Evolutionary conservation across 2,113 vertebrate species (phyloP).

Genomic region (Notarius lentiginosus): DNA sequence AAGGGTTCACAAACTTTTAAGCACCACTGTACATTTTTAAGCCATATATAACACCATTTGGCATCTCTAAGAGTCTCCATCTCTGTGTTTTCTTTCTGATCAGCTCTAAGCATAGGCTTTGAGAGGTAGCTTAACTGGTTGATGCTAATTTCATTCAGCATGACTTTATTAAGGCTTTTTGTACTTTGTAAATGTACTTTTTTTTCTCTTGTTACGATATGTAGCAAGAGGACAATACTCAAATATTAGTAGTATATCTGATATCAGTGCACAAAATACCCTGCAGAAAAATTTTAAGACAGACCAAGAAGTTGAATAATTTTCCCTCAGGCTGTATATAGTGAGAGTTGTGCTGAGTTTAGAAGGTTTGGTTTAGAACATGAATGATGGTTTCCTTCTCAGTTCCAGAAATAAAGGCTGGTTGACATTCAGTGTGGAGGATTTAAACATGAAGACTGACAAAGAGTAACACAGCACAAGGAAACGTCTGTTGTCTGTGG

Average conservation of each 20-base stretch:
- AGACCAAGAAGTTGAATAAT: not conserved
- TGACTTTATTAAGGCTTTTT: not conserved
- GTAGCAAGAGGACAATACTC: not conserved
- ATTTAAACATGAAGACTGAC: conserved; percentile 37
- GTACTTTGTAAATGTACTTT: no score
- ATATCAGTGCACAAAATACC: not conserved
- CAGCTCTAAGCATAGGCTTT: not conserved
- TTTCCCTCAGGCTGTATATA: conserved; percentile 5
- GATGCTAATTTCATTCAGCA: not conserved
- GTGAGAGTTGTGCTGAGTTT: conserved; percentile 12
- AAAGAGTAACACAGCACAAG: conserved; percentile 30
- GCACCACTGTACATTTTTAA: no score
- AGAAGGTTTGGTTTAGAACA: not conserved
- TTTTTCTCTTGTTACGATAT: not conserved
- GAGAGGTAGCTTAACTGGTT: no score
- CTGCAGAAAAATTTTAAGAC: not conserved
- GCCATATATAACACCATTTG: not conserved
- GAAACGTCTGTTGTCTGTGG: not conserved
- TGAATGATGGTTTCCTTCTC: conserved; percentile 13
- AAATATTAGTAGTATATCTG: conserved; percentile 6
- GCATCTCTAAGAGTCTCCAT: not conserved
- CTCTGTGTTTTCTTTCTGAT: not conserved
- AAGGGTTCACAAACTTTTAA: no score
- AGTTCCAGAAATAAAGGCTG: not conserved
- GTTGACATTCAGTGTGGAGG: conserved; percentile 39